Conservation (phyloP, 2,113 vertebrate species). For the Lepus timidus region DNA sequence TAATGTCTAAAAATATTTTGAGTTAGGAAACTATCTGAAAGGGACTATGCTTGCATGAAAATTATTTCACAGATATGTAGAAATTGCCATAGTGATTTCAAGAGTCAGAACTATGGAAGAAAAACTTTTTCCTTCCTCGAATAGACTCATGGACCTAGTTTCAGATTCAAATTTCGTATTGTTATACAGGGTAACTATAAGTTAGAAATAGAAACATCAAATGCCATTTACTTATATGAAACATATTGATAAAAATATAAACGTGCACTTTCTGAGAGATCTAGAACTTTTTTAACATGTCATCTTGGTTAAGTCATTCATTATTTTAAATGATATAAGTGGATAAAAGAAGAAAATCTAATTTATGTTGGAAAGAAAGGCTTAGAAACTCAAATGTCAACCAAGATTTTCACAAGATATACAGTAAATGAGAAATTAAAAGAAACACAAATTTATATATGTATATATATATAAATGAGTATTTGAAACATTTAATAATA, state of each 20-base stretch:
- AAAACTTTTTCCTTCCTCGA: background rate
- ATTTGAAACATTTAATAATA: background rate
- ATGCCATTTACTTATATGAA: slow-evolving; percentile 5
- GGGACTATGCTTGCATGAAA: background rate
- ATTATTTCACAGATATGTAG: background rate
- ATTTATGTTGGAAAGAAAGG: slow-evolving; percentile 23
- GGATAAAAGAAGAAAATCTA: slow-evolving; percentile 39
- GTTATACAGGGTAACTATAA: background rate
- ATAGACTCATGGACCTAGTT: background rate
- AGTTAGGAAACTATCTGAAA: background rate
- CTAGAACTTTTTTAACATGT: background rate
- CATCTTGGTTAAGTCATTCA: slow-evolving; percentile 25
- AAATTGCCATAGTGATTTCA: background rate
- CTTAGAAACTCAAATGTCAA: slow-evolving; percentile 47
- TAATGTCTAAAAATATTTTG: background rate
- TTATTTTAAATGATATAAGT: slow-evolving; percentile 34
- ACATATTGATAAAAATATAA: slow-evolving; percentile 11
- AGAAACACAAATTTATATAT: background rate
- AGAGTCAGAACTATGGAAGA: background rate
- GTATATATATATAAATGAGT: background rate
- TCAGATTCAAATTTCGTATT: background rate
- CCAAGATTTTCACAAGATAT: background rate
- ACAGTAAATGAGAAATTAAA: slow-evolving; percentile 20
- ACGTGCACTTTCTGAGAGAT: background rate
- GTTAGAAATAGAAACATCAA: background rate